Conservation (phyloP, 2,888 invertebrate genomes). For the Leuctra nigra region DNA sequence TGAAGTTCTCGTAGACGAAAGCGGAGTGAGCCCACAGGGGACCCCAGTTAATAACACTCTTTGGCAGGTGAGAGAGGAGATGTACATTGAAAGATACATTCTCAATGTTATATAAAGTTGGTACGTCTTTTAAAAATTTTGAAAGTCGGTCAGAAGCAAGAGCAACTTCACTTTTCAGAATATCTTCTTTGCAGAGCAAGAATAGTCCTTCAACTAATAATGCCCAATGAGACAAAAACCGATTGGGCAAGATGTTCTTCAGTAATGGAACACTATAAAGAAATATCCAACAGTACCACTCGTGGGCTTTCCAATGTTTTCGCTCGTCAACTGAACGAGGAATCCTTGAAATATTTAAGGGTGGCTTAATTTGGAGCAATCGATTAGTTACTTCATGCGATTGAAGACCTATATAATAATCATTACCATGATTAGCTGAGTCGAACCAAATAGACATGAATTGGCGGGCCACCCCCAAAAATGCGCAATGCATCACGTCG, state of each 20-base stretch:
- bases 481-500: slow-evolving; percentile 29
- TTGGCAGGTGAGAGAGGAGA: not conserved
- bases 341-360: slow-evolving; percentile 13
- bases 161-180: slow-evolving; percentile 23
- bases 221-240: slow-evolving; percentile 26
- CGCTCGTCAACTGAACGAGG: slow-evolving; percentile 24
- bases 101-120: slow-evolving; percentile 7
- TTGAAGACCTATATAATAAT: slow-evolving; percentile 3
- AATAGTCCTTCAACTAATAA: slow-evolving; percentile 25
- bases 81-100: slow-evolving; percentile 13
- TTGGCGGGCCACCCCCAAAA: slow-evolving; percentile 21
- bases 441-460: slow-evolving; percentile 26
- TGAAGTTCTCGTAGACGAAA: slow-evolving; percentile 8
- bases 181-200: slow-evolving; percentile 22
- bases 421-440: not conserved
- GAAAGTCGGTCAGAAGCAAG: slow-evolving; percentile 13
- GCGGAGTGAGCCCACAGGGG: slow-evolving; percentile 8
- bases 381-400: not conserved
- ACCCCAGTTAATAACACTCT: slow-evolving; percentile 15
- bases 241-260: slow-evolving; percentile 15
- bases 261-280: slow-evolving; percentile 28
- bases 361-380: slow-evolving; percentile 1
- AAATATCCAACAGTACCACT: slow-evolving; percentile 25
- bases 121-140: slow-evolving; percentile 1
- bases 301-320: slow-evolving; percentile 25